Conservation (phyloP, 2,888 invertebrate species). For the Tetropium fuscum region DNA sequence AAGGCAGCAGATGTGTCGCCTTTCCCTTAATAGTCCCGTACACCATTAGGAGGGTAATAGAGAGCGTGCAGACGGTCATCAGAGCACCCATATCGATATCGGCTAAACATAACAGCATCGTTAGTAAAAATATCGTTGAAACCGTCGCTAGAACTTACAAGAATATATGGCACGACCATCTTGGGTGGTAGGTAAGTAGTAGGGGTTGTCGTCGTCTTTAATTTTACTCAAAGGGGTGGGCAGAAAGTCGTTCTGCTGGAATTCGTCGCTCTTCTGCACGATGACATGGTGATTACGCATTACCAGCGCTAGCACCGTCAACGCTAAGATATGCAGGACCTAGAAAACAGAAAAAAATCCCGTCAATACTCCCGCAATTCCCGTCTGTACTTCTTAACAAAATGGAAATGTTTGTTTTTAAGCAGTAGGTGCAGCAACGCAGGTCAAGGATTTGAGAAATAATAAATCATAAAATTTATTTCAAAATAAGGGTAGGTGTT, state of each 20-base stretch:
- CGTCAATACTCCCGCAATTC: no score
- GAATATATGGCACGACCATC: constrained; percentile 76
- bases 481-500: no score
- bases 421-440: no score
- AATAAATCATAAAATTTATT: no score
- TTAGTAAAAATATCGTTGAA: constrained; percentile 4
- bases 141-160: constrained; percentile 74
- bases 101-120: constrained; percentile 73
- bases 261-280: constrained; percentile 66
- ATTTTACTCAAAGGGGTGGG: constrained; percentile 82
- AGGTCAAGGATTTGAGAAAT: no score
- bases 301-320: constrained; percentile 80
- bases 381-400: no score
- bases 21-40: constrained; percentile 88
- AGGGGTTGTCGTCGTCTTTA: constrained; percentile 70
- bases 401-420: no score
- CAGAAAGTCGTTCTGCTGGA: constrained; percentile 67
- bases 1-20: constrained; percentile 87
- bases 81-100: constrained; percentile 85
- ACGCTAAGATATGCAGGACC: constrained; percentile 81
- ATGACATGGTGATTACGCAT: constrained; percentile 80
- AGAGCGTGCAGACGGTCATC: constrained; percentile 84
- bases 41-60: constrained; percentile 86
- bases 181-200: constrained; percentile 68
- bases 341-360: constrained; percentile 65